phyloP scores from a whole-genome alignment of 2,797 vertebrate species.

The Rhinophrynus dorsalis region DNA sequence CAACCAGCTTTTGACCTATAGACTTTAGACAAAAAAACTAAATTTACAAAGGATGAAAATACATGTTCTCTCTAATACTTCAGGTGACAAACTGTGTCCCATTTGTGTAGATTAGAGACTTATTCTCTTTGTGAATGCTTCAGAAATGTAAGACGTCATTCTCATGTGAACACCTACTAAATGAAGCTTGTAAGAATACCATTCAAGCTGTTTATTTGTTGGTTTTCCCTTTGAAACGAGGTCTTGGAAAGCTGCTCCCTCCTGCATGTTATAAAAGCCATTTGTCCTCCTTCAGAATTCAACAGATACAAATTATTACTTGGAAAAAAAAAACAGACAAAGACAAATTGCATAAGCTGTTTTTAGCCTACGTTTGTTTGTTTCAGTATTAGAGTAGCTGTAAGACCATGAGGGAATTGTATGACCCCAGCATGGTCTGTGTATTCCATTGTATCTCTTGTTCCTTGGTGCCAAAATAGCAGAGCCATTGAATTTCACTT shows the following conservation, averaged over 20 bases:
- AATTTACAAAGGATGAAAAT: too few species aligned
- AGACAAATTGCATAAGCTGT: neutral
- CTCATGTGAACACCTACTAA: neutral
- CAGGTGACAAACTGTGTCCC: too few species aligned
- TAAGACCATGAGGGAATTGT: too few species aligned
- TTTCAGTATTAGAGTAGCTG: neutral
- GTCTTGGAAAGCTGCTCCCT: neutral
- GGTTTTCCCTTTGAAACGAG: neutral
- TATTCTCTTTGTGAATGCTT: neutral
- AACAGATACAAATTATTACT: neutral
- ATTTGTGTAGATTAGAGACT: neutral
- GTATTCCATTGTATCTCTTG: neutral
- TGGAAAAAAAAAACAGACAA: neutral
- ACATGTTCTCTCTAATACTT: too few species aligned
- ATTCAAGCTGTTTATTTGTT: neutral
- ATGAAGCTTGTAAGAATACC: neutral
- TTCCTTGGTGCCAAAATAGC: neutral
- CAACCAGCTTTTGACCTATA: too few species aligned
- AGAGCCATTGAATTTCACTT: constrained; percentile 3
- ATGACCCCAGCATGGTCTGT: neutral
- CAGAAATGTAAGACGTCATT: neutral
- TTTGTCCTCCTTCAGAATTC: neutral
- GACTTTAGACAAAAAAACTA: too few species aligned
- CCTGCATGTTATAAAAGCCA: neutral
- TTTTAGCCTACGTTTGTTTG: neutral